A percentile compares a stretch with the other conserved stretches of the same genome.
Evolutionary conservation across 2,797 vertebrate genomes (phyloP).

Genomic region (Pogoniulus pusillus): DNA sequence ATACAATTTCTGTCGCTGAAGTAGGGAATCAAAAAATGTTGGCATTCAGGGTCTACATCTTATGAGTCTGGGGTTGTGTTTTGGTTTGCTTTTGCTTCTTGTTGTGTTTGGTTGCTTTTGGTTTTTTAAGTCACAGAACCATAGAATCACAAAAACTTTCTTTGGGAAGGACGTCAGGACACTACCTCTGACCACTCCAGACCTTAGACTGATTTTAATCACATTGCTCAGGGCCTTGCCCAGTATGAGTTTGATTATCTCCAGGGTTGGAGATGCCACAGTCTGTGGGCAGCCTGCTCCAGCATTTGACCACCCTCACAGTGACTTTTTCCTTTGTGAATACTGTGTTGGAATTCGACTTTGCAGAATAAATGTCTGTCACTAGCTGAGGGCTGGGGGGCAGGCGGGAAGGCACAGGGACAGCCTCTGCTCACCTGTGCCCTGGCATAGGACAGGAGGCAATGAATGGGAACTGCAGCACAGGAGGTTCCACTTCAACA

Average conservation of each 20-base stretch:
- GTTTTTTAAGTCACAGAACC: no score
- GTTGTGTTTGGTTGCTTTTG: neutral
- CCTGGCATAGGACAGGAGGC: no score
- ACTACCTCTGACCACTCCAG: neutral
- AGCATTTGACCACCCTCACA: neutral
- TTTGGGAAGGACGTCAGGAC: neutral
- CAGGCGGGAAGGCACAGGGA: no score
- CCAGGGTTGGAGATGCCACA: neutral
- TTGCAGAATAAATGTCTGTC: neutral
- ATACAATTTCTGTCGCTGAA: neutral
- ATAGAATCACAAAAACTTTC: neutral
- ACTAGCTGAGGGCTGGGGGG: no score
- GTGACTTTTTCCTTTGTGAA: neutral
- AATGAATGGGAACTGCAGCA: no score
- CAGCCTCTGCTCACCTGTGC: no score
- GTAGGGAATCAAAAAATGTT: neutral
- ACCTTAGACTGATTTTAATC: neutral
- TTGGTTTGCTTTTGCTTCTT: neutral
- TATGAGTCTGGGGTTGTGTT: neutral
- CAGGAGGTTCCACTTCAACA: no score
- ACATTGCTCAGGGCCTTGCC: neutral
- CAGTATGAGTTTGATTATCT: neutral
- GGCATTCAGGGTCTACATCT: neutral
- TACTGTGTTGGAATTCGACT: neutral
- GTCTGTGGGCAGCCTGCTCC: no score